Percentiles rank a stretch among this genome's conserved stretches.
phyloP scores from a whole-genome alignment of 2,113 vertebrate species.

The Mixornis gularis region DNA sequence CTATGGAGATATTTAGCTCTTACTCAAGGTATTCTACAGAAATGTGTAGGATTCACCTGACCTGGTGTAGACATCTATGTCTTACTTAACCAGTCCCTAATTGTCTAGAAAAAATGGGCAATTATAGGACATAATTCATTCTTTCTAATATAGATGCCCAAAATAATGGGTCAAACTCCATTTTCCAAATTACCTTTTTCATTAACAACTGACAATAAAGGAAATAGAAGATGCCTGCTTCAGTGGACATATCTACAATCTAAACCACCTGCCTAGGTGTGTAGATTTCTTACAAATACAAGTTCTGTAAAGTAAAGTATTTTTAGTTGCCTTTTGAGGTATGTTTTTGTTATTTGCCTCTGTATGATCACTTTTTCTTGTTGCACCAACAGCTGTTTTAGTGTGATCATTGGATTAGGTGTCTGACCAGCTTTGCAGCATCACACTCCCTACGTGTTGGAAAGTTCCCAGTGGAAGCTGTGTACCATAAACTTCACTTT shows the following conservation, averaged over 20 bases:
- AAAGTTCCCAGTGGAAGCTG: neutral
- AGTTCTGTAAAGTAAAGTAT: neutral
- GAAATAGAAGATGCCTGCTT: neutral
- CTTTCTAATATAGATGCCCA: neutral
- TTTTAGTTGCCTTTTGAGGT: neutral
- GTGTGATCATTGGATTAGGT: neutral
- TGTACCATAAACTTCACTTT: neutral
- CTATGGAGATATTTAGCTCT: neutral
- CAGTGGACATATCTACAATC: neutral
- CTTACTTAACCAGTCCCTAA: neutral
- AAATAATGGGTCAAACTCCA: neutral
- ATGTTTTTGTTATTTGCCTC: neutral
- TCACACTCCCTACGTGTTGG: neutral
- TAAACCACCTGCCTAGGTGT: neutral
- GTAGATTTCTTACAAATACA: neutral
- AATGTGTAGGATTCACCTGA: neutral
- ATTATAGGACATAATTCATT: neutral
- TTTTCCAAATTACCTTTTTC: neutral
- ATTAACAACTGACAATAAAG: neutral
- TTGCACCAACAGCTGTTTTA: neutral
- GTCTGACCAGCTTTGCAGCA: neutral
- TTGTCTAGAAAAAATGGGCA: neutral
- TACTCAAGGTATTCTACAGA: neutral
- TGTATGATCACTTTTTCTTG: neutral
- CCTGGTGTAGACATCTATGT: neutral